These are phyloP conservation scores for Silvanus unidentatus DNA, from an alignment of 2,888 invertebrate genomes.

Conservation along the genomic window DNA sequence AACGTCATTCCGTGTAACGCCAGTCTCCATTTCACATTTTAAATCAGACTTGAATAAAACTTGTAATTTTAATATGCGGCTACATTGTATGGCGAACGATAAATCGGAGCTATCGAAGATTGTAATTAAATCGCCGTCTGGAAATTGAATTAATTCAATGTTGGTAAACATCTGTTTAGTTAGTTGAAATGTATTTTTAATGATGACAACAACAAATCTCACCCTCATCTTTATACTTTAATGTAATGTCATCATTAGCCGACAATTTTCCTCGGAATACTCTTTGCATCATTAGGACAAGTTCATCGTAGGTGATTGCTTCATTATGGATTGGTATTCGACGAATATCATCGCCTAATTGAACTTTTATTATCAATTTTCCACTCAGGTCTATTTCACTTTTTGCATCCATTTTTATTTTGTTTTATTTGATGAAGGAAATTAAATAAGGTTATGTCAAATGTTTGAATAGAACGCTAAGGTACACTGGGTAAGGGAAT, in stretches of 20 bases:
- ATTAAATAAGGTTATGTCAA: too few relatives aligned
- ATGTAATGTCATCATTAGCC: slow-evolving; percentile 59
- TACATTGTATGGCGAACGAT: slow-evolving; percentile 63
- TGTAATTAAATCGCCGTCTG: slow-evolving; percentile 66
- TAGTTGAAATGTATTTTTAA: slow-evolving; percentile 4
- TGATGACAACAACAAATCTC: slow-evolving; percentile 19
- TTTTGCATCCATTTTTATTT: slow-evolving; percentile 38
- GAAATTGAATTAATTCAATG: slow-evolving; percentile 23
- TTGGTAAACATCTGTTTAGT: slow-evolving; percentile 1
- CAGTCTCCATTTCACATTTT: slow-evolving; percentile 29
- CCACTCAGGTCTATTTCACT: slow-evolving; percentile 48
- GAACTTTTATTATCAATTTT: slow-evolving; percentile 53
- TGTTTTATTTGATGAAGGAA: not conserved
- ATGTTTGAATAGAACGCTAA: too few relatives aligned
- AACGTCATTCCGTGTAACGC: slow-evolving; percentile 41
- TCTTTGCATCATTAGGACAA: slow-evolving; percentile 67
- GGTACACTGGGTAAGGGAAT: too few relatives aligned
- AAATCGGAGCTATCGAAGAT: slow-evolving; percentile 66
- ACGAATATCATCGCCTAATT: slow-evolving; percentile 61
- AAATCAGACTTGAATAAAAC: slow-evolving; percentile 48
- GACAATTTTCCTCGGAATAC: slow-evolving; percentile 60
- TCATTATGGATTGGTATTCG: slow-evolving; percentile 67
- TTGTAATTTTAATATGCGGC: slow-evolving; percentile 58
- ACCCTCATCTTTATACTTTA: slow-evolving; percentile 71
- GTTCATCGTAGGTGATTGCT: slow-evolving; percentile 63